Percentiles rank a stretch among this genome's conserved stretches.
Conservation (phyloP, 37 sponge, comb jelly and placozoan genomes). For the Spongilla lacustris region DNA sequence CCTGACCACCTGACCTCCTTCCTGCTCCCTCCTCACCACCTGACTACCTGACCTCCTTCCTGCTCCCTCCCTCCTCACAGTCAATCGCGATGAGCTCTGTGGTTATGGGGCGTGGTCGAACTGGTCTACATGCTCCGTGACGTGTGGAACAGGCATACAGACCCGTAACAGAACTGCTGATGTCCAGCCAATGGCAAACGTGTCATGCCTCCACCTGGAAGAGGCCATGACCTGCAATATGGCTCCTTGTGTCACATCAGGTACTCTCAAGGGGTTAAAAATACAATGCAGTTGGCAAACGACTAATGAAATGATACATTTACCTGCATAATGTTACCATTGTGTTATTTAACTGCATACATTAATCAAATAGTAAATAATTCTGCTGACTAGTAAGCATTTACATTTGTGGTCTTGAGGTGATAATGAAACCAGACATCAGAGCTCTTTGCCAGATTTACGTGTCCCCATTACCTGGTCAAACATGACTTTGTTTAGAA, state of each 20-base stretch:
- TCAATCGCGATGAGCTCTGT: neutral
- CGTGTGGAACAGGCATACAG: neutral
- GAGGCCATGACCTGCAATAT: neutral
- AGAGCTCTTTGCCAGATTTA: too few species aligned
- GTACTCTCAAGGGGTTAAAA: too few species aligned
- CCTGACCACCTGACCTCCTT: neutral
- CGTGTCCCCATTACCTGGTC: too few species aligned
- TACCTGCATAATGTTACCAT: too few species aligned
- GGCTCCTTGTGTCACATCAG: neutral
- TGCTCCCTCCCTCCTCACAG: neutral
- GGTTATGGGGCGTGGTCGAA: neutral
- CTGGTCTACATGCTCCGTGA: slow-evolving; percentile 19
- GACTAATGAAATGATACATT: too few species aligned
- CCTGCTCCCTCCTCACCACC: neutral
- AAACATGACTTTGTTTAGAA: too few species aligned
- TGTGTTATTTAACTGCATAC: too few species aligned
- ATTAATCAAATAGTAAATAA: too few species aligned
- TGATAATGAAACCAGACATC: too few species aligned
- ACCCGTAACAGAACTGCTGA: neutral
- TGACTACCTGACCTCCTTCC: neutral
- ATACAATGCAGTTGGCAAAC: too few species aligned
- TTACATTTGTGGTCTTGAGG: too few species aligned
- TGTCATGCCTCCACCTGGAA: neutral
- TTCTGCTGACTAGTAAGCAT: too few species aligned
- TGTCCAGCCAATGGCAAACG: neutral